Base-by-base conservation (phyloP, 2,888 invertebrate genomes). In the Herminia tarsipennalis region DNA sequence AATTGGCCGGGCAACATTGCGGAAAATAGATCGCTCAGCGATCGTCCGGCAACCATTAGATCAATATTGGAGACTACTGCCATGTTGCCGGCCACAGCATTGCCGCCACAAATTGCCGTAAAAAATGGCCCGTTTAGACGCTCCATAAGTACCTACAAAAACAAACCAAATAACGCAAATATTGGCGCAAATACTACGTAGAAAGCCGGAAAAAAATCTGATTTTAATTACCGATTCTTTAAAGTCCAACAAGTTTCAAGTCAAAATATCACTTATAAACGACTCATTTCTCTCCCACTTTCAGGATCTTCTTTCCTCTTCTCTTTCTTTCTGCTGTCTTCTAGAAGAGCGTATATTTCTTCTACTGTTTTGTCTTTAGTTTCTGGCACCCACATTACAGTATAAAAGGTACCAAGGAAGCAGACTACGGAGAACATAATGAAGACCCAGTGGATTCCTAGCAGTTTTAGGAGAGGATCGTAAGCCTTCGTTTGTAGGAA, bases 371-470 rank as follows among this genome's bases (percentile, higher is more conserved):
- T 76, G 40, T 86, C 85, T 52, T 89, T 91, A 0, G 91, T 91
- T 56, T 91, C 91, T 18, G 91, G 91, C 0, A 91, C 91, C 75
- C 85, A 91, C 41, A 90, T 74, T 4, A 88, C 70, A 0, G 91
- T 89, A 66, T 91, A 91, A 8, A 83, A 54, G 0, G 88, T 86
- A 0, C 89, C 89, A 0, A 86, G 53, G 79, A 91, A 90, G 65
- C 90, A 90, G 2, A 91, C 82, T 0, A 77, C 18, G 0, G 90
- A 88, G 70, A 90, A 91, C 61, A 89, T 74, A 13, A 89, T 86
- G 76, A 91, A 90, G 5, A 90, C 90, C 90, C 90, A 91, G 47
- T 90, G 90, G 48, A 90, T 90, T 1, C 91, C 91, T 0, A 91
- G 70, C 1, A 88, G 74, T 57, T 90, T 90, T 2, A 87, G 76